A percentile compares a stretch with the other conserved stretches of the same genome.
Evolutionary conservation across 2,113 vertebrate genomes (phyloP).

Genomic region (Chunga burmeisteri): DNA sequence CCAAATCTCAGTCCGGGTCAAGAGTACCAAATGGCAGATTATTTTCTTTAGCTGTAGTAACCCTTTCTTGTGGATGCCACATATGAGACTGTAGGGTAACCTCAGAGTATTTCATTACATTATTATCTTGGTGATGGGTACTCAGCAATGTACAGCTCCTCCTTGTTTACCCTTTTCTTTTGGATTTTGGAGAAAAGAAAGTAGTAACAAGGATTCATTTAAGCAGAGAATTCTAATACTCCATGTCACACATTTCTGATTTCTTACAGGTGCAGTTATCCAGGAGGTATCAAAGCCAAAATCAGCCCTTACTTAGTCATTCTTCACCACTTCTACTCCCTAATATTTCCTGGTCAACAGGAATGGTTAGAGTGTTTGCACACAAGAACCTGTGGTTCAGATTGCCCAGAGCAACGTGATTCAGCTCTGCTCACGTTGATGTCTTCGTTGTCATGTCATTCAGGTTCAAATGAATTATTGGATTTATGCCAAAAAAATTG

Average conservation of each 20-base stretch:
- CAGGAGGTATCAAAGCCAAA: not conserved
- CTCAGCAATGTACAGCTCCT: not conserved
- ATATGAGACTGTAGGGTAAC: not conserved
- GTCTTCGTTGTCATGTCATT: not conserved
- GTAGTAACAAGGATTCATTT: not conserved
- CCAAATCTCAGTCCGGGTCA: not conserved
- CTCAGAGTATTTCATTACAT: not conserved
- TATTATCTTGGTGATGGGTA: not conserved
- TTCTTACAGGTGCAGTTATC: not conserved
- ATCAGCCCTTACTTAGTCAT: not conserved
- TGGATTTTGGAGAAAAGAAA: not conserved
- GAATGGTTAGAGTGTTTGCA: not conserved
- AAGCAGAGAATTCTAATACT: not conserved
- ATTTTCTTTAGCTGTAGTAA: not conserved
- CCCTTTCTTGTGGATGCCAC: not conserved
- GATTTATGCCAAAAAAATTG: not conserved
- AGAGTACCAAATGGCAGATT: not conserved
- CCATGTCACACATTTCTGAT: not conserved
- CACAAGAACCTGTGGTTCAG: not conserved
- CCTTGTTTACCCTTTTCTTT: not conserved
- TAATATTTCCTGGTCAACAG: not conserved
- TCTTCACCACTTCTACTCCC: not conserved
- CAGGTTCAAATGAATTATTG: not conserved
- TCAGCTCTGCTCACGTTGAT: not conserved
- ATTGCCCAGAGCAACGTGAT: not conserved